Conservation (phyloP, 2,113 vertebrate genomes). For the Paradoxurus hermaphroditus region DNA sequence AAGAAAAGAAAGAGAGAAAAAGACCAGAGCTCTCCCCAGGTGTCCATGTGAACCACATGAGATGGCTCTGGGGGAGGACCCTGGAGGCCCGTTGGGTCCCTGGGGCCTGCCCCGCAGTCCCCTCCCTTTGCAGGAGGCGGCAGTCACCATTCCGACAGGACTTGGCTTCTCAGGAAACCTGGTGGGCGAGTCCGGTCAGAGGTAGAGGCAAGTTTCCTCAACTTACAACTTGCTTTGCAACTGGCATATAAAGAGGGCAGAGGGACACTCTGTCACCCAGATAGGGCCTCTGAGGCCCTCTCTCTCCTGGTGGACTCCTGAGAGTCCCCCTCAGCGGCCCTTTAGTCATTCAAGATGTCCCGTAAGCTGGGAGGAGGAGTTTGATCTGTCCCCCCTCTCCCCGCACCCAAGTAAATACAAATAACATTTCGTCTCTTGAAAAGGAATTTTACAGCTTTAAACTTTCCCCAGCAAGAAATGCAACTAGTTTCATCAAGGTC, state of each 20-base stretch:
- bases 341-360: not conserved
- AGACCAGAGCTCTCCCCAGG: not conserved
- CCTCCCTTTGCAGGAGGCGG: accelerated
- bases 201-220: not conserved
- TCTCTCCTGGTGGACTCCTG: not conserved
- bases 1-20: not conserved
- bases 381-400: not conserved
- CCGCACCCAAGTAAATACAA: not conserved
- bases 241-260: not conserved
- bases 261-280: not conserved
- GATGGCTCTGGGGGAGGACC: not conserved
- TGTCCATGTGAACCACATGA: not conserved
- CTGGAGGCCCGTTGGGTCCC: not conserved
- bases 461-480: not conserved
- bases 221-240: not conserved
- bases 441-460: not conserved
- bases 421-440: not conserved
- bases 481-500: not conserved
- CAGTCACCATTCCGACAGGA: not conserved
- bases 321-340: not conserved
- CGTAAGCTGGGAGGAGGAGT: not conserved
- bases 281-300: not conserved
- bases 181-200: not conserved
- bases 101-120: not conserved
- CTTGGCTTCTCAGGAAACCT: not conserved